Evolutionary conservation across 1,140 invertebrate genomes (phyloP).

Genomic region (Cydia fagiglandana): DNA sequence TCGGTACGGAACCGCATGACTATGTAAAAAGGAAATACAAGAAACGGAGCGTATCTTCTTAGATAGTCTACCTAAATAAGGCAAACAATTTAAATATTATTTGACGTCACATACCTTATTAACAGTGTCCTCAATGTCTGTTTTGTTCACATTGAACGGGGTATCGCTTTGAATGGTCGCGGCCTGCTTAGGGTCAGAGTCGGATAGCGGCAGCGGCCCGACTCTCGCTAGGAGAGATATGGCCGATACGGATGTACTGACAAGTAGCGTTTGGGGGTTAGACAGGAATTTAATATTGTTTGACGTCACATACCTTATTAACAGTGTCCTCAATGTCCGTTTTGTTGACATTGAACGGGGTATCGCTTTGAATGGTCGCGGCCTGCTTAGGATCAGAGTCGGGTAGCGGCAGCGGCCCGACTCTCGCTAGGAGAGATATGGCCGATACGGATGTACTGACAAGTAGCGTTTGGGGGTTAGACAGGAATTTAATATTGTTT

Average conservation of each 20-base stretch:
- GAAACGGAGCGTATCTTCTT: no score
- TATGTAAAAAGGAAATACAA: no score
- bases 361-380: slow-evolving; percentile 50
- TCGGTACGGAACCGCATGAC: no score
- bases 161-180: slow-evolving; percentile 51
- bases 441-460: slow-evolving; percentile 83
- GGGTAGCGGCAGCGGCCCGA: slow-evolving; percentile 82
- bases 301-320: slow-evolving; percentile 37
- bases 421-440: slow-evolving; percentile 85
- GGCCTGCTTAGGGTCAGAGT: slow-evolving; percentile 69
- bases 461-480: slow-evolving; percentile 80
- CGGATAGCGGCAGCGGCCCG: slow-evolving; percentile 81
- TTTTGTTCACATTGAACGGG: slow-evolving; percentile 57
- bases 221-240: slow-evolving; percentile 85
- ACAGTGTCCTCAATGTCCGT: slow-evolving; percentile 38
- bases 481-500: slow-evolving; percentile 72
- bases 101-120: slow-evolving; percentile 38
- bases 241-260: slow-evolving; percentile 82
- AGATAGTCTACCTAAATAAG: no score
- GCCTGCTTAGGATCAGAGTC: slow-evolving; percentile 69
- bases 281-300: slow-evolving; percentile 74
- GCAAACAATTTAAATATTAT: no score
- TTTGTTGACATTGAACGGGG: slow-evolving; percentile 58
- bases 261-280: slow-evolving; percentile 80
- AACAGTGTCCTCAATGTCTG: slow-evolving; percentile 36